Evolutionary conservation across 2,797 vertebrate species (phyloP), one percentile per base, ranked within the genome.

Genomic region (Phyllotis vaccarum): DNA sequence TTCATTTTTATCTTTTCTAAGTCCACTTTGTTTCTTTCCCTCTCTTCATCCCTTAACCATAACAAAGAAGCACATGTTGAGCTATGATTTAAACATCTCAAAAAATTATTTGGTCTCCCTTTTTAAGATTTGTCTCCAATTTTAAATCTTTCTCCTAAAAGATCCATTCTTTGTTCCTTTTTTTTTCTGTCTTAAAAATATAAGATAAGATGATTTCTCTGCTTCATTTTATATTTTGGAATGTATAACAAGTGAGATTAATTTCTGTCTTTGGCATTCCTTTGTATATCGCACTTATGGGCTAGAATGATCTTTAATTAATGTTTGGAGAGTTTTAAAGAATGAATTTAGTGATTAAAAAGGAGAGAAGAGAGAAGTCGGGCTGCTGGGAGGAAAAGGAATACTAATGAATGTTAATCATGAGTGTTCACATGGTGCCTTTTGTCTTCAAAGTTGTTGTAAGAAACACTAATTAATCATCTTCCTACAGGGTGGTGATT

Each of bases 371-470:
- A 70, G 70, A 19, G 90, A 94, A 95, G 64, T 76, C 94, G 22
- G 49, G 40, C 62, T 92, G 60, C 49, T 43, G 34, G 27, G 64
- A 52, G 86, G 60, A 62, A n/a, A 79, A 83, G 81, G 80, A 94
- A 90, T 96, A 72, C 82, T 94, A 95, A 96, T 96, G 86, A 96
- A 85, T 91, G 62, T 82, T 95, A 96, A 96, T 97, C 92, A 66
- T 31, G 54, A 92, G 86, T 86, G 74, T 34, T 93, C 90, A 88
- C 6, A 68, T 78, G 66, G 66, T 93, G 52, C 4, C 82, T 93
- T 93, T 96, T 96, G 90, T 96, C 92, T 96, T 89, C 75, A 87
- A 79, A 86, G 83, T 74, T 29, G 56, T 79, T 95, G 76, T 95
- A 88, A 91, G 88, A 92, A 83, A 54, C 70, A 54, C 49, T 74